phyloP scores from a whole-genome alignment of 2,797 vertebrate genomes.

The Fringilla coelebs region DNA sequence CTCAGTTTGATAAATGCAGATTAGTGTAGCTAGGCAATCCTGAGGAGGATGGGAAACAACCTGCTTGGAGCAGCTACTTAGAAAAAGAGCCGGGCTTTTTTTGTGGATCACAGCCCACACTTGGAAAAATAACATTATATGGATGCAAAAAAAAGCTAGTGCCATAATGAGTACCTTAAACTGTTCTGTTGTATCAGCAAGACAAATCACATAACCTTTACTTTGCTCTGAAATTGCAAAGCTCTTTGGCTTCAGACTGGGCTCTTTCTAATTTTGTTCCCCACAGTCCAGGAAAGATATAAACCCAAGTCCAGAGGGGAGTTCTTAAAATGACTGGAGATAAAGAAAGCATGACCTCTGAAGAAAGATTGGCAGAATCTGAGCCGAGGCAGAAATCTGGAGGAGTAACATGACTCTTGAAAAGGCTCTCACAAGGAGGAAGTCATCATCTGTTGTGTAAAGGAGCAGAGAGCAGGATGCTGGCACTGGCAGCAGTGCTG shows the following conservation, averaged over 20 bases:
- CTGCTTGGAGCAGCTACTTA: background rate
- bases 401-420: background rate
- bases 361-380: background rate
- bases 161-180: background rate
- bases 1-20: background rate
- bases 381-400: background rate
- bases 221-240: background rate
- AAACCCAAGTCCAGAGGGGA: background rate
- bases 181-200: background rate
- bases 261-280: background rate
- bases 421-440: background rate
- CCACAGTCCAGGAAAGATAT: background rate
- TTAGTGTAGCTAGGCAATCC: background rate
- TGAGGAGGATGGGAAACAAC: background rate
- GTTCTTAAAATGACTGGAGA: background rate
- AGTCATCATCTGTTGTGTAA: background rate
- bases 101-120: background rate
- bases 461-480: background rate
- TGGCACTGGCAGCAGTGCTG: background rate
- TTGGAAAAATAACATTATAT: background rate
- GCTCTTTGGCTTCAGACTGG: background rate
- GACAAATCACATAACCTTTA: background rate
- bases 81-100: background rate
- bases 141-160: background rate
- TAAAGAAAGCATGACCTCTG: background rate